phyloP scores from a whole-genome alignment of 2,797 vertebrate genomes.

The Enteromius anoplus region DNA sequence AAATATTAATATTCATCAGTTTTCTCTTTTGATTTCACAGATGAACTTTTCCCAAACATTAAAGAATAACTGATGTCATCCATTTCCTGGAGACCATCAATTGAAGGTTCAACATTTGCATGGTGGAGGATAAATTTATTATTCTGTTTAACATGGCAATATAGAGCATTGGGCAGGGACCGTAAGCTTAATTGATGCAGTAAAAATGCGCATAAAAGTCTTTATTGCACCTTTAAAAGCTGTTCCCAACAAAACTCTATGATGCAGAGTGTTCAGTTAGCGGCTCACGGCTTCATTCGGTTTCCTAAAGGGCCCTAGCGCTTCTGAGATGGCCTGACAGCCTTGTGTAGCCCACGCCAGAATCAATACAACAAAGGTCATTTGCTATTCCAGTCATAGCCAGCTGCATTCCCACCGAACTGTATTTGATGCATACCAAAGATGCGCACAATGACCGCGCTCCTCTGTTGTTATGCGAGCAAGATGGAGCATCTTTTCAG shows the following conservation, averaged over 20 bases:
- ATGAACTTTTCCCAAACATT: slow-evolving; percentile 3
- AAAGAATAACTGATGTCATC: neutral
- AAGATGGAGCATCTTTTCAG: slow-evolving; percentile 53
- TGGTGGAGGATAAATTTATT: slow-evolving; percentile 26
- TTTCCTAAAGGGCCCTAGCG: slow-evolving; percentile 12
- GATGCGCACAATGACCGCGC: slow-evolving; percentile 53
- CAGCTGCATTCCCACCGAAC: slow-evolving; percentile 60
- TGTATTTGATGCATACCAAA: slow-evolving; percentile 59
- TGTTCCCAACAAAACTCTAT: slow-evolving; percentile 27
- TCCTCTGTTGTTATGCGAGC: slow-evolving; percentile 54
- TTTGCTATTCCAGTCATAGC: slow-evolving; percentile 74
- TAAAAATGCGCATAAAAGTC: slow-evolving; percentile 25
- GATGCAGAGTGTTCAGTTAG: slow-evolving; percentile 36
- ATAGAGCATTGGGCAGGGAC: neutral
- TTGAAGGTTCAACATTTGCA: slow-evolving; percentile 28
- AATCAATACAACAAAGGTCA: slow-evolving; percentile 78
- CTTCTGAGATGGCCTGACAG: slow-evolving; percentile 45
- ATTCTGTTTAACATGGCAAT: slow-evolving; percentile 33
- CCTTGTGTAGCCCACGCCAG: slow-evolving; percentile 47
- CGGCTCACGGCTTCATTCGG: slow-evolving; percentile 17
- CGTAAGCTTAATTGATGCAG: slow-evolving; percentile 20
- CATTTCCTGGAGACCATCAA: slow-evolving; percentile 22
- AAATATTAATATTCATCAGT: slow-evolving; percentile 10
- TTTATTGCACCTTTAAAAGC: slow-evolving; percentile 33
- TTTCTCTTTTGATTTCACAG: neutral